Percentiles rank a stretch among this genome's conserved stretches.
These are phyloP conservation scores for Speoplatyrhinus poulsoni DNA, from an alignment of 2,113 vertebrate genomes.

Conservation along the genomic window DNA sequence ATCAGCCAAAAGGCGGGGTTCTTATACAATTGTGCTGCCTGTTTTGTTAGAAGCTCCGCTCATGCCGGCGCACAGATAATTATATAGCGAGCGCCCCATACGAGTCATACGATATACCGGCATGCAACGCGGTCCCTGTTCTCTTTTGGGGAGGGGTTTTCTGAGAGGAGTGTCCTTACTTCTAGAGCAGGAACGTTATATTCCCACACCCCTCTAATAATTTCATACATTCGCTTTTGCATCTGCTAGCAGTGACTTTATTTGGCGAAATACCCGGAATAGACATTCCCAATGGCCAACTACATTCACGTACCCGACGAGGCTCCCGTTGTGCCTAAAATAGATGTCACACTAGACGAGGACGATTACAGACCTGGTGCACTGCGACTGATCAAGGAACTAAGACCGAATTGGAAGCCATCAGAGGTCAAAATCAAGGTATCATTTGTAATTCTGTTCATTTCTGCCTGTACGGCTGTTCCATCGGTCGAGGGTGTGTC, in stretches of 20 bases:
- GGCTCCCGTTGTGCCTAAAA: conserved; percentile 76
- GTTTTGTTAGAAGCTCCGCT: not conserved
- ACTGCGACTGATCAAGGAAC: conserved; percentile 70
- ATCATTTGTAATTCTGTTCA: not conserved
- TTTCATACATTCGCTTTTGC: conserved; percentile 22
- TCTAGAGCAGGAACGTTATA: conserved; percentile 1
- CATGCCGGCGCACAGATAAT: not conserved
- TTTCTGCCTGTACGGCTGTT: not conserved
- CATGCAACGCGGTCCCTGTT: conserved; percentile 11
- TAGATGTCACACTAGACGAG: conserved; percentile 78
- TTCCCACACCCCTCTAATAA: not conserved
- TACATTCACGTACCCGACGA: conserved; percentile 81
- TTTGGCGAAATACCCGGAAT: not conserved
- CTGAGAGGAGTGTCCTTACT: conserved; percentile 63
- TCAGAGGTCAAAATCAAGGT: conserved; percentile 81
- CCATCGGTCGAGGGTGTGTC: not conserved
- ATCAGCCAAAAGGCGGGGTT: no score
- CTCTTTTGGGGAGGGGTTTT: conserved; percentile 41
- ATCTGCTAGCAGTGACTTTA: not conserved
- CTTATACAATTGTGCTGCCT: no score
- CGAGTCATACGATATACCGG: conserved; percentile 19
- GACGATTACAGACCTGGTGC: conserved; percentile 74
- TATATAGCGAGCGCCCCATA: not conserved
- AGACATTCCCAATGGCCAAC: conserved; percentile 66
- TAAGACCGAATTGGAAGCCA: conserved; percentile 78